phyloP scores from a whole-genome alignment of 2,797 vertebrate genomes.

The Enoplosus armatus region DNA sequence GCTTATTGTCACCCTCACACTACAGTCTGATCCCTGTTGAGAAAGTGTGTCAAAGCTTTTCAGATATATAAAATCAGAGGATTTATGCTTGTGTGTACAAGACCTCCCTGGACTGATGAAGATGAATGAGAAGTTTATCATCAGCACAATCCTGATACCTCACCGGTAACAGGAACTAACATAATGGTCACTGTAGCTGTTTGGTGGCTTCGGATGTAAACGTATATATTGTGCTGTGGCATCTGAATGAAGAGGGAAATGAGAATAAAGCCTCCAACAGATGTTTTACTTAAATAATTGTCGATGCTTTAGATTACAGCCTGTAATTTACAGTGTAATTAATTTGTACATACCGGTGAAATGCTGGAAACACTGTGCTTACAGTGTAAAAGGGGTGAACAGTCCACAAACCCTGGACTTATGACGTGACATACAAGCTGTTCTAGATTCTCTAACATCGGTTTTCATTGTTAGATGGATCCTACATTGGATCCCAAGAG shows the following conservation, averaged over 20 bases:
- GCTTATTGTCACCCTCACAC: background rate
- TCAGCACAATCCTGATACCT: background rate
- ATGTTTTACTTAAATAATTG: background rate
- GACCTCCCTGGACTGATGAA: background rate
- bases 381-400: background rate
- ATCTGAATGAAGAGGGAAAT: background rate
- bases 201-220: background rate
- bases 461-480: background rate
- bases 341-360: background rate
- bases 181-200: background rate
- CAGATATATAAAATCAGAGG: too few relatives aligned
- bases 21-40: background rate
- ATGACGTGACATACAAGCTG: background rate
- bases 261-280: background rate
- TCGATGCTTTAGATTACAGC: background rate
- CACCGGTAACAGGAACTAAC: too few relatives aligned
- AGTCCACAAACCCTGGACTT: background rate
- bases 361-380: background rate
- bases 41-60: background rate
- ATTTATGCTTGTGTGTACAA: background rate
- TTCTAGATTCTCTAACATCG: background rate
- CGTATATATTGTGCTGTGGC: background rate
- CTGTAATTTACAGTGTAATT: background rate
- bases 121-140: background rate
- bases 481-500: background rate